Evolutionary conservation across 1,140 invertebrate species (phyloP), one percentile per base, ranked within the genome.

Genomic region (Psix sp.): DNA sequence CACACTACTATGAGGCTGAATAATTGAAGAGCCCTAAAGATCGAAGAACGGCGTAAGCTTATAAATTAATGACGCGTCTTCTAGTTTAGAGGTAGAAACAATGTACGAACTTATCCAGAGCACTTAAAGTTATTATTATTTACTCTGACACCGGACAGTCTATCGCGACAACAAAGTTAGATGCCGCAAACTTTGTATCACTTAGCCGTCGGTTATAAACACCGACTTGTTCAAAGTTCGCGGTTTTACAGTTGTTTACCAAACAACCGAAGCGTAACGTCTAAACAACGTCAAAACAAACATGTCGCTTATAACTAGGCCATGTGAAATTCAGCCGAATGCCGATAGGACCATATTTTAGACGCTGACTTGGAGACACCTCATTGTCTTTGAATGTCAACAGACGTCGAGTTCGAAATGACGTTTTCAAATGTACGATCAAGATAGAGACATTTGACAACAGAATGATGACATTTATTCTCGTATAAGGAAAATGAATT

Each of bases 21-120:
- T 60, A 70, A 52, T 46, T 60, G 24, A 70, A 21, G 13, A 59
- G n/a, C 20, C 18, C 39, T 10, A 45, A 36, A 21, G 39, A 59
- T 57, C 63, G 52, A 57, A 67, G 52, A 67, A 51, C 17, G 56
- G 18, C 13, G 42, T 31, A 48, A 39, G 63, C 45, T 57, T 49
- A 51, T 43, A 45, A 57, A 51, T 39, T 57, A 57, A 67, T 54
- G 11, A 48, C 36, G 18, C 11, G 38, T 9, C 46, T 59, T 35
- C 65, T 46, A 7, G 16, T 67, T 66, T 57, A 57, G 31, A 45
- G 17, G 11, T 11, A 60, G 65, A 60, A 60, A 70, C 52, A 70
- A 60, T 49, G 56, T 62, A 48, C 38, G 18, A 39, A 60, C 48
- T 46, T 70, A 70, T 70, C 62, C 62, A 48, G 66, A 68, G 9